Evolutionary conservation across 1,140 invertebrate genomes (phyloP).

Genomic region (Sarcophaga peregrina): DNA sequence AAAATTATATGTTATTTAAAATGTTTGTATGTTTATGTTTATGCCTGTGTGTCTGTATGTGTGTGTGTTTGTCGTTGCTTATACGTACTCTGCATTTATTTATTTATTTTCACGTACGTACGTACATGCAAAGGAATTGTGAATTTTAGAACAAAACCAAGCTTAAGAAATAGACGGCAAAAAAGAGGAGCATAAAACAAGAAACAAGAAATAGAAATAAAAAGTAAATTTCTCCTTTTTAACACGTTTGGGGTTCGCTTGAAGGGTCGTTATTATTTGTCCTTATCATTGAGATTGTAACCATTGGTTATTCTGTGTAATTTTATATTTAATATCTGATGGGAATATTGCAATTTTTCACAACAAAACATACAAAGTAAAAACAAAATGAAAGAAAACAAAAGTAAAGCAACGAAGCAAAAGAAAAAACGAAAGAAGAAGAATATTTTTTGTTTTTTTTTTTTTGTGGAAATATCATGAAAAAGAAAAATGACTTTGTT

Average conservation of each 20-base stretch:
- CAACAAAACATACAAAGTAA: background rate
- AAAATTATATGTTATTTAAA: slow-evolving; percentile 28
- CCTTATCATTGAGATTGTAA: slow-evolving; percentile 6
- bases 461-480: background rate
- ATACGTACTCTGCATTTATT: background rate
- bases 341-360: slow-evolving; percentile 9
- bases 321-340: slow-evolving; percentile 19
- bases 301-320: slow-evolving; percentile 4
- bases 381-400: background rate
- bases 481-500: slow-evolving; percentile 22
- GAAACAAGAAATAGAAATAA: background rate
- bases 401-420: background rate
- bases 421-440: background rate
- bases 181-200: background rate
- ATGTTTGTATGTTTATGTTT: background rate
- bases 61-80: background rate
- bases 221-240: slow-evolving; percentile 4
- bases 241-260: slow-evolving; percentile 2
- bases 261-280: background rate
- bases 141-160: no score
- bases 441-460: background rate
- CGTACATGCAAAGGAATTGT: background rate
- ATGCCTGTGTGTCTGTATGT: background rate
- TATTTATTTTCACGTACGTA: background rate
- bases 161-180: background rate